phyloP scores from a whole-genome alignment of 2,888 invertebrate species.

The Sminthurides aquaticus region DNA sequence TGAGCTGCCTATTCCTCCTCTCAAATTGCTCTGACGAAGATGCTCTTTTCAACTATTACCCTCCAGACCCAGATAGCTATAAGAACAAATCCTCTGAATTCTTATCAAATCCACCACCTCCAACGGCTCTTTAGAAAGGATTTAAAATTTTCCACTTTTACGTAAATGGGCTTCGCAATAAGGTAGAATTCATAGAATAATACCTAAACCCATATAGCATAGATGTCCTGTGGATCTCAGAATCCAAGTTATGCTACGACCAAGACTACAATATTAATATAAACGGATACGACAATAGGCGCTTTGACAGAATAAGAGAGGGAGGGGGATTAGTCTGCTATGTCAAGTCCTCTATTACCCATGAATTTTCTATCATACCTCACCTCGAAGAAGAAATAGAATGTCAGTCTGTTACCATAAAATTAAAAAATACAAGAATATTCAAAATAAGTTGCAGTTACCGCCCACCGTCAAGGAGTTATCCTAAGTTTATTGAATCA shows the following conservation, averaged over 20 bases:
- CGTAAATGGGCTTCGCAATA: background rate
- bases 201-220: background rate
- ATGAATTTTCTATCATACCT: background rate
- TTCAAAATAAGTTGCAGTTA: background rate
- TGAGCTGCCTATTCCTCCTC: no score
- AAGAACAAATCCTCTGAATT: no score
- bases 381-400: background rate
- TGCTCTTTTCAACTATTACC: no score
- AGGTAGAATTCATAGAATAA: background rate
- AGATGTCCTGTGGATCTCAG: background rate
- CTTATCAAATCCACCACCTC: no score
- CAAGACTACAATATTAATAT: background rate
- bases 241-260: background rate
- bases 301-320: background rate
- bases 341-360: background rate
- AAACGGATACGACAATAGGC: background rate
- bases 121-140: background rate
- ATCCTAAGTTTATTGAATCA: background rate
- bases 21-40: no score
- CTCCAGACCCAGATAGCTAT: no score
- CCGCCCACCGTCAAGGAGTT: background rate
- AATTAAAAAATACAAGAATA: background rate
- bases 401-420: background rate
- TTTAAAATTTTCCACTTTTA: background rate
- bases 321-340: background rate